phyloP scores from a whole-genome alignment of 2,888 invertebrate species.

The Baccha elongata region DNA sequence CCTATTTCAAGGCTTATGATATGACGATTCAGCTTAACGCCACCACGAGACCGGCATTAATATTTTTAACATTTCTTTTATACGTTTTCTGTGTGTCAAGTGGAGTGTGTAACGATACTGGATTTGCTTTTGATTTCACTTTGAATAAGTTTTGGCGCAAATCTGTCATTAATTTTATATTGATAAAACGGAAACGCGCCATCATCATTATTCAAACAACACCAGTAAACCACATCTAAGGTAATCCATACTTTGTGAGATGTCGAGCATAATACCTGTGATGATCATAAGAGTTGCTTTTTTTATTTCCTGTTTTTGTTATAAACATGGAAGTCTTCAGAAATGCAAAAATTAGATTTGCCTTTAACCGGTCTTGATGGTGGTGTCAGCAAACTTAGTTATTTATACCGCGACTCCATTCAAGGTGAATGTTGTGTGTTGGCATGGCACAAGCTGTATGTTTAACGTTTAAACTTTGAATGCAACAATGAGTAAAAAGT shows the following conservation, averaged over 20 bases:
- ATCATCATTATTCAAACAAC: background rate
- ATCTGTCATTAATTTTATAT: background rate
- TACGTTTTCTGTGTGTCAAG: background rate
- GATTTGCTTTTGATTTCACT: constrained; percentile 2
- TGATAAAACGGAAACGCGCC: background rate
- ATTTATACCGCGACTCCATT: constrained; percentile 20
- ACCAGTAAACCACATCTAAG: background rate
- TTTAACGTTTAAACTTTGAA: background rate
- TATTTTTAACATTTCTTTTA: background rate
- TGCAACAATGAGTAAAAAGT: background rate
- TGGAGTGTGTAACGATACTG: background rate
- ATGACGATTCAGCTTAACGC: background rate
- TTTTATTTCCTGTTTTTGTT: background rate
- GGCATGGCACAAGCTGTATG: background rate
- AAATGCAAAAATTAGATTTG: constrained; percentile 9
- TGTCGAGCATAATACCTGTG: background rate
- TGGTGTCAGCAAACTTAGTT: background rate
- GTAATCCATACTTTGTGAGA: background rate
- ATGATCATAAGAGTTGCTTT: too few relatives aligned
- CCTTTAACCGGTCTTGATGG: constrained; percentile 21
- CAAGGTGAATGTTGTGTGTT: constrained; percentile 27
- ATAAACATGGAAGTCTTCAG: background rate
- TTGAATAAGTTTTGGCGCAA: background rate
- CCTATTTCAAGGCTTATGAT: background rate
- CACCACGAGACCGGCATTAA: background rate